phyloP scores from a whole-genome alignment of 2,888 invertebrate species.

The Eustalomyia histrio region DNA sequence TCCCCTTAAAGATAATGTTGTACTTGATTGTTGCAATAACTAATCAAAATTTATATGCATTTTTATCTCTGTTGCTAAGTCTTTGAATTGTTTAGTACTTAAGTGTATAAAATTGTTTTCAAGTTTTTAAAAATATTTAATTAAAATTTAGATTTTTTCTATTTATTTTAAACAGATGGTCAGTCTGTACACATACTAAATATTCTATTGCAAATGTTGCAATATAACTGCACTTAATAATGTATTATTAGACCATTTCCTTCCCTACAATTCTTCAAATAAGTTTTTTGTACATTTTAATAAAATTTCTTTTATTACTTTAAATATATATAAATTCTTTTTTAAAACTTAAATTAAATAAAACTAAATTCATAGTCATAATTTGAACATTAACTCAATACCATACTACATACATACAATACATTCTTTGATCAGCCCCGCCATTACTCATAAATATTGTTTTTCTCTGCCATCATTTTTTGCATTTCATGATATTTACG shows the following conservation, averaged over 20 bases:
- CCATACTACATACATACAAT: not conserved
- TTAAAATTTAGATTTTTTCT: constrained; percentile 2
- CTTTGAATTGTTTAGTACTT: too few relatives aligned
- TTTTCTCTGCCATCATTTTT: constrained; percentile 64
- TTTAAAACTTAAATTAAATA: not conserved
- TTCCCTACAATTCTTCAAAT: too few relatives aligned
- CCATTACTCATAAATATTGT: not conserved
- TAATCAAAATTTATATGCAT: not conserved
- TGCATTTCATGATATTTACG: constrained; percentile 80
- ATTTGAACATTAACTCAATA: constrained; percentile 34
- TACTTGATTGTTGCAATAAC: too few relatives aligned
- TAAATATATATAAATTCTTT: not conserved
- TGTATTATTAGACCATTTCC: too few relatives aligned
- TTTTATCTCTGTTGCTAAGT: too few relatives aligned
- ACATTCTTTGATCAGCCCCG: too few relatives aligned
- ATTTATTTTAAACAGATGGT: not conserved
- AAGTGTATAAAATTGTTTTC: too few relatives aligned
- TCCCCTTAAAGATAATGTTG: too few relatives aligned
- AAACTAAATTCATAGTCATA: constrained; percentile 33
- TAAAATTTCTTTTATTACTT: constrained; percentile 5
- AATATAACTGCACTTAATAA: not conserved
- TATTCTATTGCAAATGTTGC: not conserved
- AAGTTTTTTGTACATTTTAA: too few relatives aligned
- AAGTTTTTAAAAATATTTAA: too few relatives aligned
- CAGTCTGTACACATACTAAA: not conserved